Conservation (phyloP, 2,113 vertebrate species). For the Salvelinus alpinus region DNA sequence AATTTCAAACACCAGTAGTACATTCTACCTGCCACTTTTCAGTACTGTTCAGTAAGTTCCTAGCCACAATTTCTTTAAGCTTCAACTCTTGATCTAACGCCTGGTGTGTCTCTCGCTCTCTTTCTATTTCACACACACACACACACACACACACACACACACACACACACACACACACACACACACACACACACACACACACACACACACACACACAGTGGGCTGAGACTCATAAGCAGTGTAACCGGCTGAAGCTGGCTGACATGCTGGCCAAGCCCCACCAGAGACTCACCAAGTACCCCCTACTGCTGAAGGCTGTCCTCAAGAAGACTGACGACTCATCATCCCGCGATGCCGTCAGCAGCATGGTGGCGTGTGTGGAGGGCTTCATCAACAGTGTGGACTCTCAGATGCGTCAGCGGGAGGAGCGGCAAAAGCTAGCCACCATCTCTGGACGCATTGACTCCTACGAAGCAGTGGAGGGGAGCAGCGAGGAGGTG, state of each 20-base stretch:
- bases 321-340: slow-evolving; percentile 90
- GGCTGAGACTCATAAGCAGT: slow-evolving; percentile 91
- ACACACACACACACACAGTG: slow-evolving; percentile 57
- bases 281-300: slow-evolving; percentile 97
- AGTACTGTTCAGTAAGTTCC: too few species aligned
- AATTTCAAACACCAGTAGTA: not conserved
- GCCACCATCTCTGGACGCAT: slow-evolving; percentile 84
- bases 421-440: slow-evolving; percentile 89
- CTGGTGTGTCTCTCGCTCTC: slow-evolving; percentile 19
- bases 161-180: too few species aligned
- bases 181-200: too few species aligned
- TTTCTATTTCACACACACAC: too few species aligned
- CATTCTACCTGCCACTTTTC: not conserved
- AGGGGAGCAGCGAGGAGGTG: slow-evolving; percentile 90
- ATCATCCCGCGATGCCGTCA: slow-evolving; percentile 71
- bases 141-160: too few species aligned
- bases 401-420: slow-evolving; percentile 88
- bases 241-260: slow-evolving; percentile 91
- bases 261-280: slow-evolving; percentile 98
- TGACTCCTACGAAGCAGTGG: slow-evolving; percentile 90
- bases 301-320: slow-evolving; percentile 91
- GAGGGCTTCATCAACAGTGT: slow-evolving; percentile 91
- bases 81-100: too few species aligned
- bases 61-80: not conserved
- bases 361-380: slow-evolving; percentile 83